phyloP scores from a whole-genome alignment of 2,113 vertebrate species.

The Entelurus aequoreus region DNA sequence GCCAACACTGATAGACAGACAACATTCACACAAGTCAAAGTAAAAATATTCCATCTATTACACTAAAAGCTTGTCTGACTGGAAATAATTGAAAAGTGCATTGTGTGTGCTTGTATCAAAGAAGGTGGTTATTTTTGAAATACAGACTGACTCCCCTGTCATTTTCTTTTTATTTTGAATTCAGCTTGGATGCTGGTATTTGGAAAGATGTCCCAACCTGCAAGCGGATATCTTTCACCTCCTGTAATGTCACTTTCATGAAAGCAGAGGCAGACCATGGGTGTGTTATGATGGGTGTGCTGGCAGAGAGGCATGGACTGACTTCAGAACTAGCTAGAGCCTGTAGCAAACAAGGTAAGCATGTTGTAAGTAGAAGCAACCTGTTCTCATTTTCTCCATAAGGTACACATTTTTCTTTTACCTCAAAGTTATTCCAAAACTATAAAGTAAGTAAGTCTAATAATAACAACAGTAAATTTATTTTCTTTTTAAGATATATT shows the following conservation, averaged over 20 bases:
- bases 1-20: no score
- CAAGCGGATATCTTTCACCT: background rate
- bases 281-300: conserved; percentile 30
- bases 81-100: background rate
- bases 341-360: conserved; percentile 33
- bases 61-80: background rate
- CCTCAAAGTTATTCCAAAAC: no score
- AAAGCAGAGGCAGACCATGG: background rate
- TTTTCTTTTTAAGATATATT: no score
- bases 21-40: no score
- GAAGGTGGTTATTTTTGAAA: background rate
- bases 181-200: conserved; percentile 8
- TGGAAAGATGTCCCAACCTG: conserved; percentile 27
- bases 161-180: background rate
- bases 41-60: background rate
- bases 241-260: conserved; percentile 13
- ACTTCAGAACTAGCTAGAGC: background rate
- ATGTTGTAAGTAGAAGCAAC: background rate
- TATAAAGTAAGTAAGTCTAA: no score
- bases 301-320: background rate
- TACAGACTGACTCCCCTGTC: background rate
- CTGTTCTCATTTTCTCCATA: no score
- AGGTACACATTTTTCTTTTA: no score
- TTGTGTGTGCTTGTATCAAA: background rate
- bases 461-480: no score